Evolutionary conservation across 2,113 vertebrate species (phyloP).

Genomic region (Pollimyrus isidori): DNA sequence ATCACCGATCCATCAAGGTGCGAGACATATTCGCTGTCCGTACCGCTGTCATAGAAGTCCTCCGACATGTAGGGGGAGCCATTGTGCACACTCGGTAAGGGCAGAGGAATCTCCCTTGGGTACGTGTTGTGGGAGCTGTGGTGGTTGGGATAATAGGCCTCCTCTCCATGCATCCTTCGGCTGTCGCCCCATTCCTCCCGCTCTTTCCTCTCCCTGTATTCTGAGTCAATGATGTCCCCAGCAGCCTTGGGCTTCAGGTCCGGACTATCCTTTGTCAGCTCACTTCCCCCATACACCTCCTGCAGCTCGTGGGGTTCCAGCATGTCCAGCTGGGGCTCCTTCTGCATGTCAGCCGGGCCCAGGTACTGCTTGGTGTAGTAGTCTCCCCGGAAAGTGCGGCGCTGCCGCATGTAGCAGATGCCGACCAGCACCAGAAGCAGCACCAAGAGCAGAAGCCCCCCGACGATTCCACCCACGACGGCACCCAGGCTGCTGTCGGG

Average conservation of each 20-base stretch:
- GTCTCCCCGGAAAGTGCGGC: slow-evolving; percentile 90
- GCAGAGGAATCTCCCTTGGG: slow-evolving; percentile 74
- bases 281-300: slow-evolving; percentile 70
- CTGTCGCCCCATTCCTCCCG: slow-evolving; percentile 74
- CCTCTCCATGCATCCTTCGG: slow-evolving; percentile 65
- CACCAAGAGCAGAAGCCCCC: slow-evolving; percentile 79
- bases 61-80: slow-evolving; percentile 81
- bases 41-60: slow-evolving; percentile 77
- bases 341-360: slow-evolving; percentile 92
- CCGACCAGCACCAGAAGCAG: slow-evolving; percentile 74
- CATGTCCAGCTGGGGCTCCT: slow-evolving; percentile 91
- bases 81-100: slow-evolving; percentile 58
- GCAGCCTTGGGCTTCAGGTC: slow-evolving; percentile 83
- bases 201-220: slow-evolving; percentile 83
- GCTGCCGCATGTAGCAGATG: slow-evolving; percentile 76
- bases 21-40: slow-evolving; percentile 89
- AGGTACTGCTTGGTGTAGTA: slow-evolving; percentile 99
- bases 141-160: slow-evolving; percentile 61
- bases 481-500: slow-evolving; percentile 78
- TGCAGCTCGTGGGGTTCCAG: slow-evolving; percentile 87
- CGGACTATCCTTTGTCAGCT: slow-evolving; percentile 79
- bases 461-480: slow-evolving; percentile 77
- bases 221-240: slow-evolving; percentile 75
- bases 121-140: slow-evolving; percentile 57
- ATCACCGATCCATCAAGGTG: slow-evolving; percentile 95